phyloP scores from a whole-genome alignment of 1,140 invertebrate species.

The Drosophila lowei region DNA sequence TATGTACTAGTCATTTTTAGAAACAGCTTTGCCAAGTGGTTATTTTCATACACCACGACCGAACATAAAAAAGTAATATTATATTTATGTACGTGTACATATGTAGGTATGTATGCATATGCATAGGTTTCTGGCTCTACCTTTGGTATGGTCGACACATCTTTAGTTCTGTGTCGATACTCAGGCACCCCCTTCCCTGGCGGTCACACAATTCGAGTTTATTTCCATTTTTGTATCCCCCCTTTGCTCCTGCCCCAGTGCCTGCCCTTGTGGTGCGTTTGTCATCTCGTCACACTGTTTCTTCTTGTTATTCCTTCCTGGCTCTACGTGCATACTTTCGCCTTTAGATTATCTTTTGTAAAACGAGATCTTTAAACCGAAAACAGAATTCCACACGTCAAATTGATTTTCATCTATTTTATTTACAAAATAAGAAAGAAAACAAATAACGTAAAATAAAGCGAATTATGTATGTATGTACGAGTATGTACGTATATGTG shows the following conservation, averaged over 20 bases:
- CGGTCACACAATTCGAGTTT: constrained; percentile 54
- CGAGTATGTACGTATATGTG: constrained; percentile 11
- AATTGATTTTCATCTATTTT: constrained; percentile 81
- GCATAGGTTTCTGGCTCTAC: too few species aligned
- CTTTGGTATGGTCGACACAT: background rate
- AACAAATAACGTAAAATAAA: constrained; percentile 42
- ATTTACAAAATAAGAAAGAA: constrained; percentile 54
- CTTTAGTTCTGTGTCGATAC: background rate
- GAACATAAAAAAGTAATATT: too few species aligned
- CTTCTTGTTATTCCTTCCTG: constrained; percentile 8
- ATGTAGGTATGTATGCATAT: too few species aligned
- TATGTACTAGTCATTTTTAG: too few species aligned
- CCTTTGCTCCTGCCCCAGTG: background rate
- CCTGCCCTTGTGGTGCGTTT: too few species aligned
- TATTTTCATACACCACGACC: too few species aligned
- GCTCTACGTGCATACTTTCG: constrained; percentile 23
- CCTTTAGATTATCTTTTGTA: constrained; percentile 48
- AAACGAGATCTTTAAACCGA: constrained; percentile 76
- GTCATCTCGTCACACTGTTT: constrained; percentile 11
- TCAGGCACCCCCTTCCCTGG: constrained; percentile 2
- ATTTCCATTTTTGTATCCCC: constrained; percentile 52
- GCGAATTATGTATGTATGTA: constrained; percentile 52
- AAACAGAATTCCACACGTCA: constrained; percentile 77
- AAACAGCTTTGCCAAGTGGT: too few species aligned
- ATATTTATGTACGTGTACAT: too few species aligned